Evolutionary conservation across 2,113 vertebrate genomes (phyloP).

Genomic region (Phasianus colchicus): DNA sequence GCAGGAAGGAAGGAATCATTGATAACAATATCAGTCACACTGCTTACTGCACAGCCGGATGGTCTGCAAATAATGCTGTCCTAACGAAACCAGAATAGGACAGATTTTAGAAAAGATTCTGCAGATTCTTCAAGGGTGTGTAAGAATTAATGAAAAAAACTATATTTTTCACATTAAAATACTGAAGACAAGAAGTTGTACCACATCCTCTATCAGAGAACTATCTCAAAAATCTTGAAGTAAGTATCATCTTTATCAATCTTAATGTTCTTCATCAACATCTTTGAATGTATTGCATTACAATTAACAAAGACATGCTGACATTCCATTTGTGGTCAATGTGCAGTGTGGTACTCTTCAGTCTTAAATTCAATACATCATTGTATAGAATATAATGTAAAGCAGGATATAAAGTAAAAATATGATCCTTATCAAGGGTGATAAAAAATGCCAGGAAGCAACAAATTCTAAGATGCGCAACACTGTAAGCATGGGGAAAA

Average conservation of each 20-base stretch:
- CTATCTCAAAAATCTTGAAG: background rate
- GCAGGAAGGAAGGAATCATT: background rate
- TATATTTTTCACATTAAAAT: background rate
- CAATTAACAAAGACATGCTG: background rate
- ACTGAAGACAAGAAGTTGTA: background rate
- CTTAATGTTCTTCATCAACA: background rate
- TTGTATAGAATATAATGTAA: background rate
- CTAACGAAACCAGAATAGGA: background rate
- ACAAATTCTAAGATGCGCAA: background rate
- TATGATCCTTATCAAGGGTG: background rate
- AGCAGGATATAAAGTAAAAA: background rate
- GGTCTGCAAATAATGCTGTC: background rate
- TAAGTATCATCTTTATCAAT: background rate
- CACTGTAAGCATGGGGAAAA: background rate
- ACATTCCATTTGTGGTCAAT: background rate
- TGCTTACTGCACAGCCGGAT: background rate
- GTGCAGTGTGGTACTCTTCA: background rate
- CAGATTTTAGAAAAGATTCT: background rate
- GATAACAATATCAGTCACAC: background rate
- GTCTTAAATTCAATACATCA: background rate
- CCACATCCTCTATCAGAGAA: background rate
- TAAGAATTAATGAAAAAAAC: background rate
- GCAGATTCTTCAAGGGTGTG: background rate
- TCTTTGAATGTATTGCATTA: background rate
- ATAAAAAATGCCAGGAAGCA: background rate